These are phyloP conservation scores for Ageneiosus marmoratus DNA, from an alignment of 2,113 vertebrate genomes.

Conservation along the genomic window DNA sequence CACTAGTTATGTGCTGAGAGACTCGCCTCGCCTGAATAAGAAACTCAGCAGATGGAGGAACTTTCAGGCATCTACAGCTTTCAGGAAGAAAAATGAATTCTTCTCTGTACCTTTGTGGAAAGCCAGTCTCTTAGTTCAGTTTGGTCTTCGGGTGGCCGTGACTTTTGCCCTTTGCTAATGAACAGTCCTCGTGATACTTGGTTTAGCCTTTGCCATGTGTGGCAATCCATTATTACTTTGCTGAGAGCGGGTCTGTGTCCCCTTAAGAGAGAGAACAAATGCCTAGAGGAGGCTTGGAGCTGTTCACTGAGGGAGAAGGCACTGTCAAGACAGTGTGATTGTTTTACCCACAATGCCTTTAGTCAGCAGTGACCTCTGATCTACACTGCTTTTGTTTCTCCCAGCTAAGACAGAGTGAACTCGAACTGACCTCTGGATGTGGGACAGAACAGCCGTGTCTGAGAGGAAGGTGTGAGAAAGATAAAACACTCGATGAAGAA, in stretches of 20 bases:
- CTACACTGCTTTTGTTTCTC: constrained; percentile 8
- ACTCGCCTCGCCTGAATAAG: neutral
- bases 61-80: neutral
- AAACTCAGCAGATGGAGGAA: neutral
- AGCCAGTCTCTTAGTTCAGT: neutral
- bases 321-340: constrained; percentile 17
- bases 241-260: constrained; percentile 8
- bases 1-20: neutral
- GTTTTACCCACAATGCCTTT: constrained; percentile 42
- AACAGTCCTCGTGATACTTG: neutral
- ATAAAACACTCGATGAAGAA: constrained; percentile 6
- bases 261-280: constrained; percentile 2
- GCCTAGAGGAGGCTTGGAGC: constrained; percentile 35
- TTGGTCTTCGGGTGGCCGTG: neutral
- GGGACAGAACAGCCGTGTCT: neutral
- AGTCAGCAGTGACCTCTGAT: constrained; percentile 33
- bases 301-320: neutral
- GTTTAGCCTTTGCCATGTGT: neutral
- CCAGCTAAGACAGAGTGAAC: constrained; percentile 13
- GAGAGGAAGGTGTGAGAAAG: neutral
- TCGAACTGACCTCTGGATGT: constrained; percentile 13
- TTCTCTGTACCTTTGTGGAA: neutral
- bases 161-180: neutral
- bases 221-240: neutral
- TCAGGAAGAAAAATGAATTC: neutral